These are phyloP conservation scores for Phataginus tetradactyla DNA, from an alignment of 2,797 vertebrate species.

Conservation along the genomic window DNA sequence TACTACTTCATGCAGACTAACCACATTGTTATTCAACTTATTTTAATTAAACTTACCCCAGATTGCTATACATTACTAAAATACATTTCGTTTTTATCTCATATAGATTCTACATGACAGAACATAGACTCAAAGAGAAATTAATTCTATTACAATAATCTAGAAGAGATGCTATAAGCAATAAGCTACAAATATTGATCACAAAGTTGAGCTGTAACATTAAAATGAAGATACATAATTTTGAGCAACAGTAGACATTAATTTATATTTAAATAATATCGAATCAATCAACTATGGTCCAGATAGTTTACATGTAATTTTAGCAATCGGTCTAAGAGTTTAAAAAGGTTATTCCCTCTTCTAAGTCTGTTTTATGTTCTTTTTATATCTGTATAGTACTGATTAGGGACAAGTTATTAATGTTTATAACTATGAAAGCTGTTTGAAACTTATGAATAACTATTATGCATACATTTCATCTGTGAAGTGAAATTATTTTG, in stretches of 20 bases:
- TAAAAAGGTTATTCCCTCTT: not conserved
- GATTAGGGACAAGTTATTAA: not conserved
- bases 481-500: not conserved
- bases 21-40: not conserved
- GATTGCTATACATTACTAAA: not conserved
- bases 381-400: not conserved
- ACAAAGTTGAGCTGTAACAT: not conserved
- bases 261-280: slow-evolving; percentile 1
- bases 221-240: not conserved
- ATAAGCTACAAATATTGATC: not conserved
- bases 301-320: not conserved
- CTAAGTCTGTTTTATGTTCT: not conserved
- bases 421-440: not conserved
- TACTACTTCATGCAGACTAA: not conserved
- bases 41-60: not conserved
- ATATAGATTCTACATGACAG: not conserved
- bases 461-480: not conserved
- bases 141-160: not conserved
- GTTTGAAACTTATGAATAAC: not conserved
- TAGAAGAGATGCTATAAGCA: not conserved
- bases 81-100: not conserved
- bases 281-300: not conserved
- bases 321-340: not conserved
- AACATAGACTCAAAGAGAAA: not conserved
- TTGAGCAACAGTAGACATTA: not conserved